A percentile compares a stretch with the other conserved stretches of the same genome.
Conservation (phyloP, 2,888 invertebrate genomes). For the Cantharis lateralis region DNA sequence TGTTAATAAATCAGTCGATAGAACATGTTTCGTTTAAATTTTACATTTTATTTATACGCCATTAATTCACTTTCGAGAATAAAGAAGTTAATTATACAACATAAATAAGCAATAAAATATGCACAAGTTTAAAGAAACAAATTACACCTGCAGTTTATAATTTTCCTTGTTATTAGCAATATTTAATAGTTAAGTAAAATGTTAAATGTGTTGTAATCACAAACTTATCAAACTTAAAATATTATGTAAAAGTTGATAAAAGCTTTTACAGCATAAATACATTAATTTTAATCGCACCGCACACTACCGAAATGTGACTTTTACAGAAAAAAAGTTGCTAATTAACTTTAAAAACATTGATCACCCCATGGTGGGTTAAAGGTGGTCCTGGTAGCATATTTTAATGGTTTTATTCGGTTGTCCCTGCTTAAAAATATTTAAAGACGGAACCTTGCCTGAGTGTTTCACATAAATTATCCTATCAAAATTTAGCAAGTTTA, state of each 20-base stretch:
- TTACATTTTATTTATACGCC: not conserved
- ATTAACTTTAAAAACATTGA: not conserved
- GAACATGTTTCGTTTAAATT: not conserved
- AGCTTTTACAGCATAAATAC: not conserved
- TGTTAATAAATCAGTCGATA: not conserved
- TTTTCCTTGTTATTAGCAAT: conserved; percentile 6
- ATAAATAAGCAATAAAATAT: conserved; percentile 6
- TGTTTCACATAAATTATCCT: not conserved
- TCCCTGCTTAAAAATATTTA: too few species aligned
- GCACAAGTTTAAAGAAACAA: not conserved
- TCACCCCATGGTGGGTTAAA: not conserved
- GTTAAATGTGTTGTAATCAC: conserved; percentile 16
- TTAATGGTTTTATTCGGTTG: too few species aligned
- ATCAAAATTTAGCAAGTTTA: not conserved
- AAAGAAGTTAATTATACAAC: conserved; percentile 1
- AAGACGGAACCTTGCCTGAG: not conserved
- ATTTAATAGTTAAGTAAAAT: conserved; percentile 12
- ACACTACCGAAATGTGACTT: not conserved
- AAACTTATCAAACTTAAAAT: conserved; percentile 4
- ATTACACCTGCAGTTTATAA: conserved; percentile 8
- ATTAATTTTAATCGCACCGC: not conserved
- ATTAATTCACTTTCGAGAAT: conserved; percentile 2
- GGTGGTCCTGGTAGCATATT: too few species aligned
- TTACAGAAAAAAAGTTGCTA: not conserved
- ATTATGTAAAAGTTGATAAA: not conserved